A percentile compares a stretch with the other conserved stretches of the same genome.
Conservation (phyloP, 2,113 vertebrate genomes). For the Forbesichthys papilliferus region DNA sequence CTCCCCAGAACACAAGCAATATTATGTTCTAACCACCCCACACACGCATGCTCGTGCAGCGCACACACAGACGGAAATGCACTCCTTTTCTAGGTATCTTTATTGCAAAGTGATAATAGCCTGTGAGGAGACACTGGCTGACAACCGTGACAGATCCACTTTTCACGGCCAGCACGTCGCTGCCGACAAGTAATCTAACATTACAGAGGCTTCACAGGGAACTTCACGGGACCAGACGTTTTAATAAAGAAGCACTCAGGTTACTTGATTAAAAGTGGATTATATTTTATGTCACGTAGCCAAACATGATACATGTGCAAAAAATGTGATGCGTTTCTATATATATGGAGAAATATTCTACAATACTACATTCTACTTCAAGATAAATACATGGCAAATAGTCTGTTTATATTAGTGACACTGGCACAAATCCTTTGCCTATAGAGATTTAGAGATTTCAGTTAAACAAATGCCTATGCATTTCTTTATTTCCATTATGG, state of each 20-base stretch:
- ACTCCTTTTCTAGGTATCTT: constrained; percentile 4
- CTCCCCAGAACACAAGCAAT: neutral
- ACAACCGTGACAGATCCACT: constrained; percentile 11
- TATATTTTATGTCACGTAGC: neutral
- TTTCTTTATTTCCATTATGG: neutral
- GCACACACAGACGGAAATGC: constrained; percentile 3
- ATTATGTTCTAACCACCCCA: neutral
- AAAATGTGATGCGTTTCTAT: neutral
- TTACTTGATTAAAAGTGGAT: constrained; percentile 10
- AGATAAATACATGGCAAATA: constrained; percentile 2
- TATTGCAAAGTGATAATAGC: constrained; percentile 19
- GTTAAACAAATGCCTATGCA: too few species aligned
- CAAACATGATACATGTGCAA: constrained; percentile 13
- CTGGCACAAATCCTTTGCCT: neutral
- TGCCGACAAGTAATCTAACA: neutral
- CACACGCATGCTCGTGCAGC: neutral
- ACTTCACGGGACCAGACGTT: constrained; percentile 10
- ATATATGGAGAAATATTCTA: constrained; percentile 1
- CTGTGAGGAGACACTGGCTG: constrained; percentile 7
- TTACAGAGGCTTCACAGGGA: constrained; percentile 1
- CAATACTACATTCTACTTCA: neutral
- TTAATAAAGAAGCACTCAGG: constrained; percentile 11
- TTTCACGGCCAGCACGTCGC: constrained; percentile 7
- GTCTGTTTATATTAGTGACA: constrained; percentile 2
- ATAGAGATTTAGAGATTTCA: too few species aligned